A percentile compares a stretch with the other conserved stretches of the same genome.
These are phyloP conservation scores for Lepilemur septentrionalis DNA, from an alignment of 2,797 vertebrate species.

Conservation along the genomic window DNA sequence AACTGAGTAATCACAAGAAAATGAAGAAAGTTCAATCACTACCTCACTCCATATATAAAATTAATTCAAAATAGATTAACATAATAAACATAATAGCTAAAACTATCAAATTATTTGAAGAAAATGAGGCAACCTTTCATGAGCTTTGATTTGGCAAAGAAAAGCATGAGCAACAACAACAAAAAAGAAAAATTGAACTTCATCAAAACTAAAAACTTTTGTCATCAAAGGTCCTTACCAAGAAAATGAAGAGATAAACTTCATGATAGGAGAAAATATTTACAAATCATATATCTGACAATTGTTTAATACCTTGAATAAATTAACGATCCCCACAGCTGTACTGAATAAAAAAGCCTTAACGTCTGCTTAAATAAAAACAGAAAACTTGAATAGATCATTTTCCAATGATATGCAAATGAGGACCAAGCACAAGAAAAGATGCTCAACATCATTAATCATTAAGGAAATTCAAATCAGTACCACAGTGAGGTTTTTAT, in stretches of 20 bases:
- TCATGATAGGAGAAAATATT: neutral
- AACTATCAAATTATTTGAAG: neutral
- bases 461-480: neutral
- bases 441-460: too few species aligned
- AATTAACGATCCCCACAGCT: too few species aligned
- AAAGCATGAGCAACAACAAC: neutral
- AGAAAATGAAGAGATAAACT: neutral
- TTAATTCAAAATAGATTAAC: neutral
- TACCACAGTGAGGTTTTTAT: neutral
- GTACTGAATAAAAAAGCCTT: too few species aligned
- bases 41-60: neutral
- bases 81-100: neutral
- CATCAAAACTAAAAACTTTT: neutral
- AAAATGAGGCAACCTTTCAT: neutral
- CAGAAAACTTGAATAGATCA: too few species aligned
- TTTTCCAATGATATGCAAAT: too few species aligned
- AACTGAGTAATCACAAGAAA: neutral
- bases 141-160: neutral
- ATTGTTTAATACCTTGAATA: neutral
- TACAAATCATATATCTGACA: neutral
- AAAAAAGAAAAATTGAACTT: neutral
- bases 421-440: too few species aligned
- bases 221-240: neutral
- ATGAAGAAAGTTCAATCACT: neutral
- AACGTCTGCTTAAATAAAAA: too few species aligned